These are phyloP conservation scores for Wasmannia auropunctata DNA, from an alignment of 1,140 invertebrate genomes.

Conservation along the genomic window DNA sequence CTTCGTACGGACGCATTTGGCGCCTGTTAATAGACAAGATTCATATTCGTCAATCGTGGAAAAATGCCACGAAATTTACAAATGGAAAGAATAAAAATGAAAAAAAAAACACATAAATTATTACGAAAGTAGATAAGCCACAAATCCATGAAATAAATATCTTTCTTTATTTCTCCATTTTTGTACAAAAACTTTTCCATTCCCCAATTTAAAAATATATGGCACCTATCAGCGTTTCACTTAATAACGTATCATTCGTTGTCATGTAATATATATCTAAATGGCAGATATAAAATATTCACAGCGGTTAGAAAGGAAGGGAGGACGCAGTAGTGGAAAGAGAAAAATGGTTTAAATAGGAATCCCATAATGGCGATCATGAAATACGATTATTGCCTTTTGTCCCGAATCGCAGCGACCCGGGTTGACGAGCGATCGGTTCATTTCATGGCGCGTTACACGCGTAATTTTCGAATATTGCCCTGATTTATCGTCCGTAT, in stretches of 20 bases:
- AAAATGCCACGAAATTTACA: neutral
- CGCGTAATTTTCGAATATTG: constrained; percentile 70
- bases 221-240: neutral
- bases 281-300: neutral
- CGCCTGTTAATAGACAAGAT: neutral
- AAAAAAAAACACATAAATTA: neutral
- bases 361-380: constrained; percentile 43
- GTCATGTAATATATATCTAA: neutral
- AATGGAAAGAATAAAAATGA: neutral
- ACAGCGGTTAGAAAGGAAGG: neutral
- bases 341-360: constrained; percentile 23
- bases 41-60: neutral
- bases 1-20: neutral
- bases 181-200: neutral
- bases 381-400: constrained; percentile 64
- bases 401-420: neutral
- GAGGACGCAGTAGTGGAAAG: neutral
- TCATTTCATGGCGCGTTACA: constrained; percentile 69
- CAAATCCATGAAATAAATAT: neutral
- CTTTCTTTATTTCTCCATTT: neutral
- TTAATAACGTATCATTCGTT: neutral
- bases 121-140: neutral
- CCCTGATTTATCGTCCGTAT: constrained; percentile 62
- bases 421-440: constrained; percentile 58
- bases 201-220: neutral